Evolutionary conservation across 2,113 vertebrate species (phyloP).

Genomic region (Phrynosoma platyrhinos): DNA sequence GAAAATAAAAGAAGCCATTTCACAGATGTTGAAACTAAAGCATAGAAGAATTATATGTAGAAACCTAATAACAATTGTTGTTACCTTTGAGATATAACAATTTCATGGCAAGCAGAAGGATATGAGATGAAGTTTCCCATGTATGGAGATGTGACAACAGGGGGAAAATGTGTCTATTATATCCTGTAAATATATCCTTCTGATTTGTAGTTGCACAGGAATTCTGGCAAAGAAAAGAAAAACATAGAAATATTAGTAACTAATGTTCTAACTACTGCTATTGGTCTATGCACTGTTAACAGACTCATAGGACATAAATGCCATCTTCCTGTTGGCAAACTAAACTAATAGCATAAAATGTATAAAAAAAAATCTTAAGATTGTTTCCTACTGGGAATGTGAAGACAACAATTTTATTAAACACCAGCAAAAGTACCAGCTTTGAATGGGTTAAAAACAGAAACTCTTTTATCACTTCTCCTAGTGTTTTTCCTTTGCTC

Average conservation of each 20-base stretch:
- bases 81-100: not conserved
- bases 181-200: not conserved
- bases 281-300: not conserved
- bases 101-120: not conserved
- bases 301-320: not conserved
- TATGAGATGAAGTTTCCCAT: not conserved
- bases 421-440: not conserved
- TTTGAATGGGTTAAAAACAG: not conserved
- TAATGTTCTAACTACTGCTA: too few species aligned
- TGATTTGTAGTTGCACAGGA: too few species aligned
- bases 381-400: not conserved
- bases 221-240: not conserved
- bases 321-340: not conserved
- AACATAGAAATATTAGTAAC: not conserved
- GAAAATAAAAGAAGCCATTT: not conserved
- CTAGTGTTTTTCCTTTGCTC: too few species aligned
- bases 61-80: not conserved
- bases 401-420: not conserved
- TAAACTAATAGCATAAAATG: not conserved
- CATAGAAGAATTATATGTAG: not conserved
- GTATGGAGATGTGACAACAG: not conserved
- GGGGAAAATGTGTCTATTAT: too few species aligned
- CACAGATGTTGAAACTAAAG: not conserved
- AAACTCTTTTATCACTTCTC: not conserved
- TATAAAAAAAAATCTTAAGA: not conserved